Evolutionary conservation across 1,140 invertebrate genomes (phyloP).

Genomic region (Microplitis demolitor): DNA sequence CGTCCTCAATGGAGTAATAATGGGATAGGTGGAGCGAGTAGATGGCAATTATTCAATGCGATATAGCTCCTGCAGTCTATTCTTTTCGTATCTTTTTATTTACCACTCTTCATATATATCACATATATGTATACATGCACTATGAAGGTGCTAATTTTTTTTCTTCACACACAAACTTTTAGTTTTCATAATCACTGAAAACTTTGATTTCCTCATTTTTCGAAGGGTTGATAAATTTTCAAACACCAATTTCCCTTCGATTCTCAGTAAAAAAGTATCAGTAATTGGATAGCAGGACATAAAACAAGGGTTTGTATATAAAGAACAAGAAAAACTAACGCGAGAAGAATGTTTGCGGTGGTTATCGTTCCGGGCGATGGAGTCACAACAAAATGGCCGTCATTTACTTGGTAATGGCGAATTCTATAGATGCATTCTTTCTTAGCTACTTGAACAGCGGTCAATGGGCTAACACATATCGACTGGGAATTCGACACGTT

Average conservation of each 20-base stretch:
- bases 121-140: background rate
- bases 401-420: constrained; percentile 32
- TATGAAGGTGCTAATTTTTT: no score
- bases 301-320: background rate
- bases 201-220: no score
- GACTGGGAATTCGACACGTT: constrained; percentile 29
- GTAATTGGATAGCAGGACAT: no score
- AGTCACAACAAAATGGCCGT: constrained; percentile 35
- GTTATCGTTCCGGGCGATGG: constrained; percentile 25
- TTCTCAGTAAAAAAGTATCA: background rate
- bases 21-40: constrained; percentile 7
- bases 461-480: constrained; percentile 11
- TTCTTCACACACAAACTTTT: no score
- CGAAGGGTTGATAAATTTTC: no score
- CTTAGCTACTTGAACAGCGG: background rate
- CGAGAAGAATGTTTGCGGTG: background rate
- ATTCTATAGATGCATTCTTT: background rate
- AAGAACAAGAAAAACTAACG: background rate
- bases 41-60: constrained; percentile 5
- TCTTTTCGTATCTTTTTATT: background rate
- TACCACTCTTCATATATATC: background rate
- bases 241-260: no score
- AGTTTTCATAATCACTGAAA: no score
- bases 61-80: background rate
- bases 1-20: constrained; percentile 20